Evolutionary conservation across 2,888 invertebrate species (phyloP), one percentile per base, ranked within the genome.

Genomic region (Troglohyphantes excavatus): DNA sequence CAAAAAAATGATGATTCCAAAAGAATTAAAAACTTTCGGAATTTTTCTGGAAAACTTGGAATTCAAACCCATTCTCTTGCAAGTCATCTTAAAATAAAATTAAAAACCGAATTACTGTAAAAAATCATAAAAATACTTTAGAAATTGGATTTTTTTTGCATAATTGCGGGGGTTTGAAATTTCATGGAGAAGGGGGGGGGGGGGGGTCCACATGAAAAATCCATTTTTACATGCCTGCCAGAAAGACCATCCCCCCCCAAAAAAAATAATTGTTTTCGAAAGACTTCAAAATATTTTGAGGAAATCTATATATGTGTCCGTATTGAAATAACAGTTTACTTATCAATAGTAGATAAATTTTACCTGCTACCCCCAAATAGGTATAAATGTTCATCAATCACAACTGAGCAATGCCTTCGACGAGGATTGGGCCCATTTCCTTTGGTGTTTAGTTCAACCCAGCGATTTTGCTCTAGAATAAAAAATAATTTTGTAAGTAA

Each of bases 351-450:
- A 11, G 13, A 70, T 17, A 70, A 70, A 33, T 59, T 13, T 70
- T 93, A 96, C 96, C 97, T 97, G 84, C 98, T 98, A 61, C 98
- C 98, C 70, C 98, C 98, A 94, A 98, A 98, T 84, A 98, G 94
- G 93, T 95, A 98, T 92, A 97, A 95, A 93, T 95, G 95, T 91
- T 96, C 95, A 17, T 95, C 95, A 92, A 96, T 95, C 68, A 96
- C 94, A 92, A 97, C 95, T 93, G 97, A 97, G 78, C 96, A 97
- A 93, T 98, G 98, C 72, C 95, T 92, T 43, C 95, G 92, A 9
- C 95, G 92, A 1, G 94, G 92, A 91, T 93, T 93, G 1, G 95
- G 94, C 2, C 93, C 92, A 39, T 33, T 11, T 19, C 94, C 94
- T 70, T 91, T 91, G 0, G 92, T 91, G 67, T 92, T 92, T 17